Conservation (phyloP, 64 coral and sea anemone species). For the Exaiptasia diaphana region DNA sequence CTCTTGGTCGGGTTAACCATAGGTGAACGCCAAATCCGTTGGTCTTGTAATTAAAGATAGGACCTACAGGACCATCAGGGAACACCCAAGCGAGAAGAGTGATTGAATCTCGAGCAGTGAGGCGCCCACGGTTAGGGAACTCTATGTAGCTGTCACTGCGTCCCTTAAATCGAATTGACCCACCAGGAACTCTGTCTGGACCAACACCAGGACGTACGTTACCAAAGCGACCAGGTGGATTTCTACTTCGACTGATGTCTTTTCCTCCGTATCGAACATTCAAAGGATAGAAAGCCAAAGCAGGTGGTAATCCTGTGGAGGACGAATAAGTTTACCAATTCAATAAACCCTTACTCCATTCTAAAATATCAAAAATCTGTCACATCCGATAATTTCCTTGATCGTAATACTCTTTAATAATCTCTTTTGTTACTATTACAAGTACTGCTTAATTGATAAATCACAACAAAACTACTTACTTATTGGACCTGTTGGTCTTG, state of each 20-base stretch:
- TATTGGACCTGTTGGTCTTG: background rate
- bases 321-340: background rate
- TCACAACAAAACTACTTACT: background rate
- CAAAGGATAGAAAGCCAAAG: conserved; percentile 63
- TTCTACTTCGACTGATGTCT: conserved; percentile 49
- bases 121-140: conserved; percentile 71
- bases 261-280: conserved; percentile 46
- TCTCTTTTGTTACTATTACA: too few species aligned
- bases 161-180: conserved; percentile 57
- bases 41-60: conserved; percentile 79
- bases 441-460: too few species aligned
- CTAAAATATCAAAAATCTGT: too few species aligned
- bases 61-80: conserved; percentile 65
- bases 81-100: conserved; percentile 84
- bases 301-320: conserved; percentile 32
- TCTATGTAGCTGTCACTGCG: conserved; percentile 66
- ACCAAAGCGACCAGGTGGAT: conserved; percentile 55
- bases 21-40: conserved; percentile 74
- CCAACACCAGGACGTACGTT: conserved; percentile 56
- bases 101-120: conserved; percentile 72
- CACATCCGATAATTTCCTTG: too few species aligned
- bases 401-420: too few species aligned
- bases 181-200: conserved; percentile 50
- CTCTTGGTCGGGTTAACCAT: conserved; percentile 49
- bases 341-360: too few species aligned